Base-by-base conservation (phyloP, 2,888 invertebrate species). In the Cryptops parisi region DNA sequence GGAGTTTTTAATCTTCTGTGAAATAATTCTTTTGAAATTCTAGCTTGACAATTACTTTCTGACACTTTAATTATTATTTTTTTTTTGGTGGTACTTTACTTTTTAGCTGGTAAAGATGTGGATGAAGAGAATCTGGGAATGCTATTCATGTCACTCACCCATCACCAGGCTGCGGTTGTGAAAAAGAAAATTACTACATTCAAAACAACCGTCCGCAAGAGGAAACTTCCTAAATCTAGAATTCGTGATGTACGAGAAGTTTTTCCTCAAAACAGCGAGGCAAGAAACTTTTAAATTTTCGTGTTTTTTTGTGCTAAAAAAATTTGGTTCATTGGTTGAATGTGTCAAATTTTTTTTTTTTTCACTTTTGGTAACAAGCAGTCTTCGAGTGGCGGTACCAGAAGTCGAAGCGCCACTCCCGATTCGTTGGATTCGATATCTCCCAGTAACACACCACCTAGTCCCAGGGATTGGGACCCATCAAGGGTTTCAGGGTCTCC, bases 161-260 rank as follows among this genome's bases (percentile, higher is more conserved):
- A 65, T 1, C 72, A 59, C 24, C 82, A 87, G 70, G 85, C 84
- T 0, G 81, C 82, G 54, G 84, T 84, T 1, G 82, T 86, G 23
- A 74, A 81, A 59, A 74, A 81, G 52, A 73, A 86, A 21, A 82
- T 87, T 25, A 74, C 79, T 53, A 78, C 83, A 9, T 75, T 86
- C 54, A 87, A 85, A 70, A 78, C 81, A 57, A 86, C 86, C 1
- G 76, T 84, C 27, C 74, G 82, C 51, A 76, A 78, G 63, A 62
- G 63, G 54, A 74, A 78, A 62, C 66, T 66, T 47, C 71, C 70
- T 54, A 55, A 60, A 25, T 23, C 24, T 12, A 77, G 78, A 56
- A 81, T 82, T 62, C 82, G 83, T 15, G 87, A 88, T 66, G 84
- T 87, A 56, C 72, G 87, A 61, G 85, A 87, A 70, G 82, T 88